phyloP scores from a whole-genome alignment of 1,140 invertebrate genomes.

The Catajapyx aquilonaris region DNA sequence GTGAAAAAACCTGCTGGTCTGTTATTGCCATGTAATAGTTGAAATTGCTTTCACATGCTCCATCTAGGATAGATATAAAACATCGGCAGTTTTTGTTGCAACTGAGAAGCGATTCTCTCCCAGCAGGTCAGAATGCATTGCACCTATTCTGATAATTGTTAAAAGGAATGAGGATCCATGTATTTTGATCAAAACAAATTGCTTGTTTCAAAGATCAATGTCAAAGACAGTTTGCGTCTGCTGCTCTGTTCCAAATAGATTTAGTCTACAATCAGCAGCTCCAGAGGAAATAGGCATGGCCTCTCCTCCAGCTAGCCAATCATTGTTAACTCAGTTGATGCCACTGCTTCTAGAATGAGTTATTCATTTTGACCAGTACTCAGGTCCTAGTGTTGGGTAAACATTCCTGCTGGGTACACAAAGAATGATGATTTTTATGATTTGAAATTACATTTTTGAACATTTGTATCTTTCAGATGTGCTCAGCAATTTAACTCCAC shows the following conservation, averaged over 20 bases:
- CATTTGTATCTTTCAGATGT: slow-evolving; percentile 17
- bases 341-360: background rate
- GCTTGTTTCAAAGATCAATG: too few species aligned
- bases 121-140: background rate
- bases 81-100: background rate
- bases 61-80: background rate
- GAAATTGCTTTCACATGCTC: slow-evolving; percentile 1
- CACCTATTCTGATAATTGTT: too few species aligned
- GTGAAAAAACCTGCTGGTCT: slow-evolving; percentile 1
- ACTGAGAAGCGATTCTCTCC: background rate
- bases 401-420: slow-evolving; percentile 1
- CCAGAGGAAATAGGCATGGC: too few species aligned
- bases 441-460: slow-evolving; percentile 1
- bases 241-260: too few species aligned
- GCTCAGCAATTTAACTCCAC: slow-evolving; percentile 30
- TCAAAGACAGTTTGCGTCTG: too few species aligned
- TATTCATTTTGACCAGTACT: background rate
- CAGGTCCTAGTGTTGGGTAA: background rate
- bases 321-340: too few species aligned
- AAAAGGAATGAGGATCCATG: too few species aligned
- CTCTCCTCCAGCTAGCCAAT: too few species aligned
- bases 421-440: background rate
- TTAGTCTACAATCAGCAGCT: background rate
- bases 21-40: slow-evolving; percentile 4
- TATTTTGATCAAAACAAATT: too few species aligned